Percentiles rank a stretch among this genome's conserved stretches.
phyloP scores from a whole-genome alignment of 2,113 vertebrate genomes.

The Willisornis vidua region DNA sequence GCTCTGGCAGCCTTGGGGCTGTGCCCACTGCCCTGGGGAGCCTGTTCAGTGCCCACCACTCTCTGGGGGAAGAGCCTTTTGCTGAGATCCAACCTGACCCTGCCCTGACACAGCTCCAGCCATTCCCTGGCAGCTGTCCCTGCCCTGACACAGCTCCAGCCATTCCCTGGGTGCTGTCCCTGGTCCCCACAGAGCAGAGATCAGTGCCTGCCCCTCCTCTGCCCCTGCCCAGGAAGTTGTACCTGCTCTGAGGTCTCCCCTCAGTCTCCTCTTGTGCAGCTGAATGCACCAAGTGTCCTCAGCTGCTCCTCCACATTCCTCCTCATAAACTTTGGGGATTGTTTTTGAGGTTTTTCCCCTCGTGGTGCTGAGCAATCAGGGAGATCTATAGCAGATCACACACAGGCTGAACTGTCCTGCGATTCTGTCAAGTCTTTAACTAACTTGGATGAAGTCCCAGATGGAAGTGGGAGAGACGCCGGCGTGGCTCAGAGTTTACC shows the following conservation, averaged over 20 bases:
- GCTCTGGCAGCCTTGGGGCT: no score
- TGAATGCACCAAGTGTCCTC: no score
- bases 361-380: background rate
- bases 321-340: background rate
- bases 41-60: no score
- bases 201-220: background rate
- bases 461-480: rapidly evolving
- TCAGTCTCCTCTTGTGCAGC: no score
- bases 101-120: no score
- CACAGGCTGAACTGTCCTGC: background rate
- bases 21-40: no score
- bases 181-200: background rate
- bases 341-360: background rate
- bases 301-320: background rate
- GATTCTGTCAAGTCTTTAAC: background rate
- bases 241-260: no score
- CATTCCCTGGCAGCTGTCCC: no score
- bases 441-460: background rate
- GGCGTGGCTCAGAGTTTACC: rapidly evolving
- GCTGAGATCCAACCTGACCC: no score
- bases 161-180: no score
- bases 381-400: background rate
- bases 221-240: background rate
- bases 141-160: no score
- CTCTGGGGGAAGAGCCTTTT: no score